phyloP scores from a whole-genome alignment of 2,888 invertebrate species.

The Ligdia adustata region DNA sequence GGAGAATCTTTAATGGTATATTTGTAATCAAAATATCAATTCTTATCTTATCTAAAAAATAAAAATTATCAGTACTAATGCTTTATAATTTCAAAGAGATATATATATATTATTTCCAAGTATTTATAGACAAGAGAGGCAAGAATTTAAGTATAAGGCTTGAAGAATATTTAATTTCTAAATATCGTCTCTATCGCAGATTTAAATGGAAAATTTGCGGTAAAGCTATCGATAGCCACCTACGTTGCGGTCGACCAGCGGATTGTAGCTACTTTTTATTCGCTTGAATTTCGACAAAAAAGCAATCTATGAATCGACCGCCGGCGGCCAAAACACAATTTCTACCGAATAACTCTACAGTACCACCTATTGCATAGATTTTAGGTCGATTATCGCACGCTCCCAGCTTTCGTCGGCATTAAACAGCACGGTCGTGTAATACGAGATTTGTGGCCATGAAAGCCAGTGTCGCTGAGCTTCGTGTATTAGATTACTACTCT shows the following conservation, averaged over 20 bases:
- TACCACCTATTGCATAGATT: slow-evolving; percentile 39
- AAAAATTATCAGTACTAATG: no score
- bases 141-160: no score
- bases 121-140: no score
- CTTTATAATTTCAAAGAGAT: no score
- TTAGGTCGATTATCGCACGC: slow-evolving; percentile 49
- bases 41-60: no score
- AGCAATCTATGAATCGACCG: slow-evolving; percentile 76
- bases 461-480: slow-evolving; percentile 81
- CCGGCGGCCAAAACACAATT: slow-evolving; percentile 50
- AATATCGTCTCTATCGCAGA: slow-evolving; percentile 51
- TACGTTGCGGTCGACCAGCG: slow-evolving; percentile 52
- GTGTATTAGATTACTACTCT: slow-evolving; percentile 80
- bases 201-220: slow-evolving; percentile 55
- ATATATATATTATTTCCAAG: no score
- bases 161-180: slow-evolving; percentile 38
- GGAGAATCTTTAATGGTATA: slow-evolving; percentile 42
- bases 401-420: slow-evolving; percentile 38
- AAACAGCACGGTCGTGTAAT: slow-evolving; percentile 60
- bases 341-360: slow-evolving; percentile 41
- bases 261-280: slow-evolving; percentile 62
- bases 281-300: slow-evolving; percentile 70
- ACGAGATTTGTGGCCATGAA: slow-evolving; percentile 77
- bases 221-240: slow-evolving; percentile 62
- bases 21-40: slow-evolving; percentile 24